Evolutionary conservation across 2,888 invertebrate genomes (phyloP).

Genomic region (Heliothis peltigera): DNA sequence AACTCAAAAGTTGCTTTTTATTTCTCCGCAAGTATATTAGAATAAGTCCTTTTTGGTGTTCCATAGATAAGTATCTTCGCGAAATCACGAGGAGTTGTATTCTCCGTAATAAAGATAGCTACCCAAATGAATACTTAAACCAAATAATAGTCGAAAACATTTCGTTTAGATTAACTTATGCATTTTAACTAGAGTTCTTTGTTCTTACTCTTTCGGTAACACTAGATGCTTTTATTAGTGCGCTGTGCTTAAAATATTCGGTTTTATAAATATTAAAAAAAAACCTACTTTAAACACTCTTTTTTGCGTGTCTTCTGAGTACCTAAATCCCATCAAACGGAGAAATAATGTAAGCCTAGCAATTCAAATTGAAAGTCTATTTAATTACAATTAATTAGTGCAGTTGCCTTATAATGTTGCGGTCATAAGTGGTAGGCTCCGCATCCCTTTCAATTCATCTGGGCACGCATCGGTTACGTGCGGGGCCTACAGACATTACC

Average conservation of each 20-base stretch:
- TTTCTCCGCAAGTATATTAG: conserved; percentile 62
- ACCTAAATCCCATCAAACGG: neutral
- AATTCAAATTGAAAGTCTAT: conserved; percentile 16
- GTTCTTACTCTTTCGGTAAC: conserved; percentile 37
- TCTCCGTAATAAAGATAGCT: conserved; percentile 52
- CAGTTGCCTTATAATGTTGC: conserved; percentile 56
- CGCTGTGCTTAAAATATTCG: conserved; percentile 19
- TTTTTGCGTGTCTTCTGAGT: too few relatives aligned
- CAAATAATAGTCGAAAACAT: conserved; percentile 50
- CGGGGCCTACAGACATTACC: conserved; percentile 71
- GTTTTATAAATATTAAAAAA: conserved; percentile 3
- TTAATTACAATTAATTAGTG: conserved; percentile 53
- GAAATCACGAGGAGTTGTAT: conserved; percentile 51
- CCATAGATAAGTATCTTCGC: conserved; percentile 43
- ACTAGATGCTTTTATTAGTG: conserved; percentile 38
- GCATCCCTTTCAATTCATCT: conserved; percentile 76
- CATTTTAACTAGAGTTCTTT: conserved; percentile 42
- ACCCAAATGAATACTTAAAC: conserved; percentile 48
- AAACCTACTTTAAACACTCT: too few relatives aligned
- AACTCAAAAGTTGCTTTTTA: conserved; percentile 76
- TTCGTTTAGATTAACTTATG: conserved; percentile 53
- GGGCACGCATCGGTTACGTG: conserved; percentile 77
- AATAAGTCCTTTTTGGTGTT: conserved; percentile 36
- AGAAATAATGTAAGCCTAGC: neutral
- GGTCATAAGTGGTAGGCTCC: conserved; percentile 59